Evolutionary conservation across 2,888 invertebrate genomes (phyloP).

Genomic region (Cosmopolites sordidus): DNA sequence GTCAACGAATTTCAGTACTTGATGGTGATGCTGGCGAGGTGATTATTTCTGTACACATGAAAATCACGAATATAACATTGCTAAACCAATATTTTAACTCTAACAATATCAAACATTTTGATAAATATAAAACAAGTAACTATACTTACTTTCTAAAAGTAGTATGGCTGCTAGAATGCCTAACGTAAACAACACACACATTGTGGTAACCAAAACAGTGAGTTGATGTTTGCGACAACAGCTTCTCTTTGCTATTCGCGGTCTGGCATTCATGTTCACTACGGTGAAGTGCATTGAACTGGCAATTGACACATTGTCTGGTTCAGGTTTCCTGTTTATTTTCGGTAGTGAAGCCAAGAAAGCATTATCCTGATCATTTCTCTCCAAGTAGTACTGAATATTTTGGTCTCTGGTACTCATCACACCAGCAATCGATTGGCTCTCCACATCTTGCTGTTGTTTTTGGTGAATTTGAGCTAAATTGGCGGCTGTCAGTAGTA

Average conservation of each 20-base stretch:
- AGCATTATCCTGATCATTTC: slow-evolving; percentile 30
- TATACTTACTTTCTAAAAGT: slow-evolving; percentile 76
- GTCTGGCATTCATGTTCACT: slow-evolving; percentile 64
- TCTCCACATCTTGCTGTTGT: slow-evolving; percentile 25
- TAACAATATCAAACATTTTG: too few relatives aligned
- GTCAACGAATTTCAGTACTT: too few relatives aligned
- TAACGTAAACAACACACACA: slow-evolving; percentile 76
- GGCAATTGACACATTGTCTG: slow-evolving; percentile 64
- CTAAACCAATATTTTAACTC: too few relatives aligned
- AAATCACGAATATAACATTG: too few relatives aligned
- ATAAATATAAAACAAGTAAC: too few relatives aligned
- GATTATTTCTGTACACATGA: too few relatives aligned
- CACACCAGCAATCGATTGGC: slow-evolving; percentile 26
- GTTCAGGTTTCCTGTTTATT: slow-evolving; percentile 50
- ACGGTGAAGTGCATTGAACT: slow-evolving; percentile 86
- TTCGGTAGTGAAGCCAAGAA: slow-evolving; percentile 21
- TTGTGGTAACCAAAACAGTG: slow-evolving; percentile 75
- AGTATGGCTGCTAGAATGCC: slow-evolving; percentile 77
- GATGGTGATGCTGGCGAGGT: too few relatives aligned
- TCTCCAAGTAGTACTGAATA: slow-evolving; percentile 42
- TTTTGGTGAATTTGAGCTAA: slow-evolving; percentile 48
- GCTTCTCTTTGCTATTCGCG: slow-evolving; percentile 53
- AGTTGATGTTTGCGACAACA: slow-evolving; percentile 77
- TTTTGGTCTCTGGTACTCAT: slow-evolving; percentile 40
- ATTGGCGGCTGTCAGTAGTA: slow-evolving; percentile 75